Evolutionary conservation across 2,113 vertebrate genomes (phyloP), one percentile per base, ranked within the genome.

Genomic region (Cromileptes altivelis): DNA sequence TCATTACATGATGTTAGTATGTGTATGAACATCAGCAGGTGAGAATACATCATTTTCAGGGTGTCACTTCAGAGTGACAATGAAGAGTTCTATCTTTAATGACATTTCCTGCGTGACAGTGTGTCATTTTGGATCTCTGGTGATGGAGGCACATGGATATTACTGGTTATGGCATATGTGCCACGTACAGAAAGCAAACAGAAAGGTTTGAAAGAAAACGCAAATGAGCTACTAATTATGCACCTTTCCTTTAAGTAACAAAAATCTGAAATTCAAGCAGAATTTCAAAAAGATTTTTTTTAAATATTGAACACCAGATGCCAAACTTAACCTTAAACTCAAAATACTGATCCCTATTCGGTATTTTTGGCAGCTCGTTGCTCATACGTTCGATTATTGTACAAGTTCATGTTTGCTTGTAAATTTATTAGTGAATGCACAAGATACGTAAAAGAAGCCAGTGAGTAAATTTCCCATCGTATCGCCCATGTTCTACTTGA

Each of bases 401-500:
- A 8, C 50, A 33, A 27, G 10, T 6, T 1, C 11, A 33, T 21
- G 21, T 15, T 40, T 30, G 33, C 45, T 80, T 50, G 55, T 68
- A 47, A 77, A 64, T 75, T 33, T 73, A 63, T 70, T 19, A 49
- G 70, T 70, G 17, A 72, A 61, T 67, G 52, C 19, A 49, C 15
- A 8, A 4, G 2, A 37, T 77, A 57, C 78, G 49, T 80, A 27
- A 62, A 49, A 23, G 18, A 72, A 52, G 19, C 6, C 27, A 73
- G 79, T 37, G 33, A 80, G 53, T 60, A 30, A 30, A 57, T 50
- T 78, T 76, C 71, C 23, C 53, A 23, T 50, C 60, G 18, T 78
- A 63, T 84, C 27, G 70, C 49, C 71, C n/a, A 17, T 45, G 69
- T 62, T 75, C 78, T 64, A 50, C 78, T 75, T 73, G 78, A 85